phyloP scores from a whole-genome alignment of 2,113 vertebrate genomes.

The Clarias macrocephalus region DNA sequence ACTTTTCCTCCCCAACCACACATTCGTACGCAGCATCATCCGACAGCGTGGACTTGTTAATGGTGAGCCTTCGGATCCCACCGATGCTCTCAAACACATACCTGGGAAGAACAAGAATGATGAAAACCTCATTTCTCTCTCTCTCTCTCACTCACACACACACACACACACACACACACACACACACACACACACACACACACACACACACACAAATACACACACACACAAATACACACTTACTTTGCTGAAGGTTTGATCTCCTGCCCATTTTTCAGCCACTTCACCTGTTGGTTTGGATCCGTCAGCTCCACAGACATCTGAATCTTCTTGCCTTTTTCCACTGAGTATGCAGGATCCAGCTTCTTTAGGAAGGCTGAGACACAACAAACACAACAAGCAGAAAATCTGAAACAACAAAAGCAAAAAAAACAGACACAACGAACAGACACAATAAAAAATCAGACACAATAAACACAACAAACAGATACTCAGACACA shows the following conservation, averaged over 20 bases:
- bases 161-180: neutral
- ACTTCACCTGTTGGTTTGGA: constrained; percentile 75
- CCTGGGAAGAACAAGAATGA: constrained; percentile 61
- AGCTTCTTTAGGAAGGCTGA: constrained; percentile 85
- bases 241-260: constrained; percentile 88
- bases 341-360: constrained; percentile 82
- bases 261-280: constrained; percentile 87
- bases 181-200: neutral
- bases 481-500: neutral
- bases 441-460: neutral
- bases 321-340: constrained; percentile 81
- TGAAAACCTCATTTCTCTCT: neutral
- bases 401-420: constrained; percentile 52
- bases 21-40: constrained; percentile 88
- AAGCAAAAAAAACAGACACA: neutral
- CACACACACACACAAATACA: neutral
- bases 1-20: constrained; percentile 80
- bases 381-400: constrained; percentile 2
- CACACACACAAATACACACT: constrained; percentile 32
- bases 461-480: neutral
- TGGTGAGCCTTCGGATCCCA: constrained; percentile 82
- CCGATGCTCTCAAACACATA: constrained; percentile 87
- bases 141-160: neutral
- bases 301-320: constrained; percentile 79
- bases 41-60: constrained; percentile 86